Base-by-base conservation (phyloP, 2,797 vertebrate species). In the Glyptemys insculpta region DNA sequence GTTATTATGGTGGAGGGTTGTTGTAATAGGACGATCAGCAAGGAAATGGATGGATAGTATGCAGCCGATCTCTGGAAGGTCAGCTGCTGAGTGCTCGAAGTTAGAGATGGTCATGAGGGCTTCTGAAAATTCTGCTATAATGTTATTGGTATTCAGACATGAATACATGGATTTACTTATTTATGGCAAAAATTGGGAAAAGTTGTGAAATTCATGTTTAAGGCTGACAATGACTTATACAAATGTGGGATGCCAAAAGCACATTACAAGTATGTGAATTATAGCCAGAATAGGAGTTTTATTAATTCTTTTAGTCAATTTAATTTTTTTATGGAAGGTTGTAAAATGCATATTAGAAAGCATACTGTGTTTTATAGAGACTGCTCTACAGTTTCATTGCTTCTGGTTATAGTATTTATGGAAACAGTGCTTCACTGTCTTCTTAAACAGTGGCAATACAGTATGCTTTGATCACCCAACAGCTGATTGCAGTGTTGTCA, bases 191-290 rank as follows among this genome's bases (percentile, higher is more conserved):
- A 82, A 57, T 87, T 94, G 92, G 91, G 90, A 88, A 97, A 87
- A 91, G 90, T 96, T 81, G 44, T 27, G 79, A 90, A 91, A 94
- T 95, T 93, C 79, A 86, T 76, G 25, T 57, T 57, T 9, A 74
- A 74, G 72, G 6, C 72, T 76, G 72, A 25, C 12, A 44, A 4
- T 74, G 37, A 12, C 25, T 76, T 29, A 44, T 4, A 15, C 12
- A 21, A 72, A 23, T 27, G 37, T 15, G 21, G 72, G 41, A 25
- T 44, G 41, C 19, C 25, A 41, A 41, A 74, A 74, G 1, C 47
- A 15, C 65, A 34, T 47, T 88, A 12, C 54, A 65, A 27, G 0
- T 0, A 27, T 56, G 90, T 85, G 87, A 54, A 76, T 79, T 88
- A 25, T 85, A 52, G 57, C 47, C 68, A 54, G 83, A 80, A 78